Evolutionary conservation across 2,888 invertebrate genomes (phyloP).

Genomic region (Eupithecia insigniata): DNA sequence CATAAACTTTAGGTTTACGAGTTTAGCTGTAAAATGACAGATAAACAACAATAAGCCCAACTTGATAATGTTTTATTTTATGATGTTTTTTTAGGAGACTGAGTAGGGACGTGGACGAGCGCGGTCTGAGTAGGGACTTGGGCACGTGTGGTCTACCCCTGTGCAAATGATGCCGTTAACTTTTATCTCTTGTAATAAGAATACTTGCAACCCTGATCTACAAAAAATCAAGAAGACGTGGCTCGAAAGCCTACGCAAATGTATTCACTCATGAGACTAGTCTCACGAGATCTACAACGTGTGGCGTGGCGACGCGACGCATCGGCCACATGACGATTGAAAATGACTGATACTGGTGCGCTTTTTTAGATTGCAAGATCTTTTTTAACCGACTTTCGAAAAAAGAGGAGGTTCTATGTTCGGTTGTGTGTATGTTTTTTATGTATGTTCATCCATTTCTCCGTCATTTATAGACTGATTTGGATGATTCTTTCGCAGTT

Average conservation of each 20-base stretch:
- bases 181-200: not conserved
- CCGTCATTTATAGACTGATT: no score
- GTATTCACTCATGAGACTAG: not conserved
- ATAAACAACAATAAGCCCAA: slow-evolving; percentile 16
- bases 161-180: not conserved
- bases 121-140: not conserved
- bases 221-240: not conserved
- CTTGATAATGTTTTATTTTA: slow-evolving; percentile 13
- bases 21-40: slow-evolving; percentile 21
- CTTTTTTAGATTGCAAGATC: no score
- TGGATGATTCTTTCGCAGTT: no score
- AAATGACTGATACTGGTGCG: not conserved
- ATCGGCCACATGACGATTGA: not conserved
- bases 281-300: no score
- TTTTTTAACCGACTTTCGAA: no score
- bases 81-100: slow-evolving; percentile 11
- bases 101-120: not conserved
- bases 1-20: slow-evolving; percentile 27
- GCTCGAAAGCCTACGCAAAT: not conserved
- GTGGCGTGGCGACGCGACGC: not conserved
- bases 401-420: no score
- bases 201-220: not conserved
- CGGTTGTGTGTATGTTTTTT: no score
- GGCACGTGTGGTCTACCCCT: not conserved
- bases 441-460: no score